Base-by-base conservation (phyloP, 2,113 vertebrate species). In the Thunnus thynnus region DNA sequence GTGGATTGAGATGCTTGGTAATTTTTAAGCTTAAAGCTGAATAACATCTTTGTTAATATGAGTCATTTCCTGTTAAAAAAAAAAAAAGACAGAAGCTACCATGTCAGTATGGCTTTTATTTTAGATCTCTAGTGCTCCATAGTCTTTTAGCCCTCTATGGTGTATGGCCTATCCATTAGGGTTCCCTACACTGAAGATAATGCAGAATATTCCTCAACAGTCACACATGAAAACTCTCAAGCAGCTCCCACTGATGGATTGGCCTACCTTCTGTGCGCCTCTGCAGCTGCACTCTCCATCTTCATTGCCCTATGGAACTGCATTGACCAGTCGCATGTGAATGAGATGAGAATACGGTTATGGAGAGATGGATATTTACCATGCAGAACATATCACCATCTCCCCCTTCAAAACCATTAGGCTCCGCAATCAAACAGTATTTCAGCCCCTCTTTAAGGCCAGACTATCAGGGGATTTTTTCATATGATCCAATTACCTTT, bases 401-500 rank as follows among this genome's bases (percentile, higher is more conserved):
- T 69, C 44, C 41, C 65, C 56, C 78, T 84, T 85, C 76, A 69
- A 22, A 87, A 5, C 68, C 76, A 89, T 89, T 85, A 90, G 48
- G 47, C 62, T 77, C 48, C 4, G 2, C 22, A 76, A 60, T 87
- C 67, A 78, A 79, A 85, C 50, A 78, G 82, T 86, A 85, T 86
- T 78, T 83, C 77, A 86, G 13, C 48, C 8, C 27, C 56, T 76
- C 61, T 76, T 73, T 66, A 83, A 91, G 17, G 69, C 61, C 71
- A 81, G 36, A 60, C 76, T 54, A 66, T 85, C 72, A 69, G 32
- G 70, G 41, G 50, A 62, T 54, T 66, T 84, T 67, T 72, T 75
- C 63, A 82, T 71, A 62, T 78, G 54, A 89, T 89, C 78, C 66
- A 85, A 84, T 91, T 88, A 85, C 78, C 60, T 86, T 87, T 91